phyloP scores from a whole-genome alignment of 2,888 invertebrate genomes.

The Smittia aterrima region DNA sequence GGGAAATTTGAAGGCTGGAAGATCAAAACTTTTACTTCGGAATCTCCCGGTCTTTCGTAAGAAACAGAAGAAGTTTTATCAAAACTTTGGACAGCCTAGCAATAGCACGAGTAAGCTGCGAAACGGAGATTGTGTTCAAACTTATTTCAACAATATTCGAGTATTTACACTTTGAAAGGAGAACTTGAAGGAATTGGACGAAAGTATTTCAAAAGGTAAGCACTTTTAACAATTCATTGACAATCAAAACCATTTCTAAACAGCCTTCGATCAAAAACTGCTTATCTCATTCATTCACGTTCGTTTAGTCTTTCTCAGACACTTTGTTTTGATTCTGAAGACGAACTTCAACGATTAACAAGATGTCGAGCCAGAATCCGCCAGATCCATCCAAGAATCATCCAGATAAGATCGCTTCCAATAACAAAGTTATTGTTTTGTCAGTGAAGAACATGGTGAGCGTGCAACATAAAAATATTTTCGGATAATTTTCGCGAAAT shows the following conservation, averaged over 20 bases:
- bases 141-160: neutral
- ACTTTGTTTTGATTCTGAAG: neutral
- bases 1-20: too few relatives aligned
- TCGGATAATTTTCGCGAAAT: neutral
- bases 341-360: neutral
- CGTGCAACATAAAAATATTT: neutral
- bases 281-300: neutral
- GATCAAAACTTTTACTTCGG: too few relatives aligned
- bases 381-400: neutral
- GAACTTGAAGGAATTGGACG: neutral
- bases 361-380: neutral
- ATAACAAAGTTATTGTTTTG: slow-evolving; percentile 39
- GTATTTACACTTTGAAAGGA: neutral
- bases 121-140: neutral
- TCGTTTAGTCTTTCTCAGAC: neutral
- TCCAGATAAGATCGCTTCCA: neutral
- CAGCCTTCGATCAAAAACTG: neutral
- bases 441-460: slow-evolving; percentile 35
- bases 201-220: neutral
- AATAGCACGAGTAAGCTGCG: neutral
- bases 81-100: too few relatives aligned
- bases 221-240: neutral
- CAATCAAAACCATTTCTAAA: neutral
- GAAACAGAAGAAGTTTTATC: too few relatives aligned
- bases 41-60: too few relatives aligned